Base-by-base conservation (phyloP, 2,797 vertebrate genomes). In the Novumbra hubbsi region DNA sequence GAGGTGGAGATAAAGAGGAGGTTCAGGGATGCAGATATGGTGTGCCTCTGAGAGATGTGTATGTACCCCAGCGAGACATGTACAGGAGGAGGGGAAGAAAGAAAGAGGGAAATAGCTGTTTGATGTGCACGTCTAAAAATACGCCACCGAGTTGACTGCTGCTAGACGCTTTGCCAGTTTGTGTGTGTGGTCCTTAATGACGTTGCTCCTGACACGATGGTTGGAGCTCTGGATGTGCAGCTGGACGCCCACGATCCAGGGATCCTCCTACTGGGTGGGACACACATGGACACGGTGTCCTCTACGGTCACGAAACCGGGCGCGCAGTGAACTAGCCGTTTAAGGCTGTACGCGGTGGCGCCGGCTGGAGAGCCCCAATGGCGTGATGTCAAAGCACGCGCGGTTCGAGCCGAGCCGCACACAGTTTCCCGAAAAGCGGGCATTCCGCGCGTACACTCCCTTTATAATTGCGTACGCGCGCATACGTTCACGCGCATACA, bases 51-150 rank as follows among this genome's bases (percentile, higher is more conserved):
- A 72, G 65, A 55, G 50, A 21, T 80, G 60, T 68, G 5, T n/a
- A 50, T 7, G 2, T 17, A 32, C 9, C 64, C 17, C 17, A 45
- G 34, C 30, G 7, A 17, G 69, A 72, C 60, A 70, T 71, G 50
- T 17, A 69, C 19, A 70, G 45, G 57, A 30, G 45, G 24, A 19
- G 24, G 16, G 4, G 38, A 16, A 21, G 76, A 71, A 49, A 74
- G 75, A 72, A 30, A 30, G 41, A 70, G 38, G 65, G 72, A 28
- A 78, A 48, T 24, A 79, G 71, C 72, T 71, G 72, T 77, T 74
- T 77, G 55, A 75, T 86, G 72, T 72, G 77, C 45, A 79, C 48
- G 49, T 71, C 79, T 85, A 83, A 79, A 82, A 86, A 81, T 83
- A 87, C 76, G 79, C 73, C 30, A 52, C 71, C 66, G 12, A 66